A percentile compares a stretch with the other conserved stretches of the same genome.
Evolutionary conservation across 2,888 invertebrate genomes (phyloP).

Genomic region (Morpho achilles): DNA sequence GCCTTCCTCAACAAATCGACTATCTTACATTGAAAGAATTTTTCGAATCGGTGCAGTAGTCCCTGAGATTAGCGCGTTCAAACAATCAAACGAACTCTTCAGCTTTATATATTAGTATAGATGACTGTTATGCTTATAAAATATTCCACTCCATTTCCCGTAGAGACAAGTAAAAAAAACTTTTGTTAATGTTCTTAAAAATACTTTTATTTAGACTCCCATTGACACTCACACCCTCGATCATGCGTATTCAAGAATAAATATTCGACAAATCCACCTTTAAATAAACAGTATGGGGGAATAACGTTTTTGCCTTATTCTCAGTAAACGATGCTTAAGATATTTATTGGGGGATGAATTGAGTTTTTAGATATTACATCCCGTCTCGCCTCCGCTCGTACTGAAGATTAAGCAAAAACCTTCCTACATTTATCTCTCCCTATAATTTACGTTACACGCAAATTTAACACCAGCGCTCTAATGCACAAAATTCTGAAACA

Average conservation of each 20-base stretch:
- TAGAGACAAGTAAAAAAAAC: background rate
- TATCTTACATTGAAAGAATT: no score
- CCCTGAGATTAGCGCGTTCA: no score
- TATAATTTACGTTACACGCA: background rate
- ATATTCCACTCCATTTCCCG: background rate
- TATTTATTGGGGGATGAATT: slow-evolving; percentile 74
- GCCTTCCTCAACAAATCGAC: no score
- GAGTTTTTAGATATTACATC: slow-evolving; percentile 62
- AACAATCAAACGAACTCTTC: no score
- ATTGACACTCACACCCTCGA: slow-evolving; percentile 31
- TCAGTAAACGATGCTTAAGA: slow-evolving; percentile 75
- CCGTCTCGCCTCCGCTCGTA: slow-evolving; percentile 41
- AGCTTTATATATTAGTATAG: no score
- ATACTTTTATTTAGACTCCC: slow-evolving; percentile 17
- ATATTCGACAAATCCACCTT: slow-evolving; percentile 76
- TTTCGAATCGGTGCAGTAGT: no score
- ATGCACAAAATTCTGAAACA: no score
- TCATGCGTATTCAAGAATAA: slow-evolving; percentile 63
- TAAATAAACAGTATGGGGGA: slow-evolving; percentile 73
- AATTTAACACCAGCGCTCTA: no score
- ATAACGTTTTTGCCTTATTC: slow-evolving; percentile 73
- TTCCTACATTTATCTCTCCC: slow-evolving; percentile 16
- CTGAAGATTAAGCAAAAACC: slow-evolving; percentile 19
- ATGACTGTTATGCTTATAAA: no score
- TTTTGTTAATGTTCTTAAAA: slow-evolving; percentile 4